Evolutionary conservation across 2,797 vertebrate genomes (phyloP), one percentile per base, ranked within the genome.

Genomic region (Craterocephalus amniculus): DNA sequence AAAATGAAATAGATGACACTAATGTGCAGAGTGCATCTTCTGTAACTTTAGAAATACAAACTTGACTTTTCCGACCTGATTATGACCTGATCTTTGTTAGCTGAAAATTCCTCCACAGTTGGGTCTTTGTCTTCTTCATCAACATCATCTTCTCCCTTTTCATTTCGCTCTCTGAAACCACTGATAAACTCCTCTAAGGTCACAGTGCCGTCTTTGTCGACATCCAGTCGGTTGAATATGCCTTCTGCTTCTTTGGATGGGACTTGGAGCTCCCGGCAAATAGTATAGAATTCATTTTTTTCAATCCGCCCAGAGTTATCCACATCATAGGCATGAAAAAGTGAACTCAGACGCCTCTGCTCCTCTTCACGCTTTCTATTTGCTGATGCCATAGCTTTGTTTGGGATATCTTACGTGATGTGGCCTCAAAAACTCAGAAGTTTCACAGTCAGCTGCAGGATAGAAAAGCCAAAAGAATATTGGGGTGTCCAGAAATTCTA

Each of bases 141-240:
- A 2, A 13, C 5, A 2, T 59, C 64, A 4, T 67, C 60, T 6
- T 56, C 36, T 9, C 73, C 32, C 20, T 57, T 51, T 16, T 70
- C 3, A 6, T 72, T 29, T 9, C 48, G 79, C 2, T 83, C 71
- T 20, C 63, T 70, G 67, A 89, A 90, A 22, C 88, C 79, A 1
- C 60, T 72, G 61, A 91, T 73, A 35, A 90, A 86, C 81, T 91
- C 88, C 27, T 89, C 83, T 38, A 88, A 72, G 9, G 83, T 90
- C 48, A 87, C 84, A 0, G 75, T 83, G 26, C 83, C 84, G 3
- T 84, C 84, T 10, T 59, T 73, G 76, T 91, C 71, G 0, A 73
- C 6, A 0, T 90, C 86, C 68, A 88, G 76, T 3, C 68, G 72
- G 16, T 79, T 66, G 45, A 89, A 92, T 43, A 90, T 79, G 8